Evolutionary conservation across 2,113 vertebrate species (phyloP).

Genomic region (Mirza zaza): DNA sequence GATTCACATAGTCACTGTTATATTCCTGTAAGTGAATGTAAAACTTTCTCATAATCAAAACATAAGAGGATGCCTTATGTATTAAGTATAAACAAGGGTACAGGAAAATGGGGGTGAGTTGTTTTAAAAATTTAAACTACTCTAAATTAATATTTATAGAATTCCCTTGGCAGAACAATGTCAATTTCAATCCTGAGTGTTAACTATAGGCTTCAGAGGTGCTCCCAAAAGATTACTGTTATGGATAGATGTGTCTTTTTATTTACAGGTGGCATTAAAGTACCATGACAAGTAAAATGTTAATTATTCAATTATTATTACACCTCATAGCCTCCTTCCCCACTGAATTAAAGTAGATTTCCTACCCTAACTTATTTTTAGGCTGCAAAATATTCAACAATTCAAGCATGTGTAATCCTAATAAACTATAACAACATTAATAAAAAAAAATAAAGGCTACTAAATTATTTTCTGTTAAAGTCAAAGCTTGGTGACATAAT

Average conservation of each 20-base stretch:
- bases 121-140: slow-evolving; percentile 27
- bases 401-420: background rate
- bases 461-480: background rate
- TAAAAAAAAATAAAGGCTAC: background rate
- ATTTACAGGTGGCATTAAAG: background rate
- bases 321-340: background rate
- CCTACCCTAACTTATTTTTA: background rate
- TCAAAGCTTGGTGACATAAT: background rate
- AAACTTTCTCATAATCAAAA: background rate
- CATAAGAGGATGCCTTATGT: background rate
- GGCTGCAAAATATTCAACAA: slow-evolving; percentile 2
- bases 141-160: slow-evolving; percentile 36
- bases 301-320: background rate
- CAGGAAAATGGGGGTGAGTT: background rate
- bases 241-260: background rate
- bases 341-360: background rate
- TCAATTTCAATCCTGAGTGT: slow-evolving; percentile 38
- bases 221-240: background rate
- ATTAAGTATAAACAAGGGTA: slow-evolving; percentile 1
- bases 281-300: background rate
- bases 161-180: slow-evolving; percentile 18
- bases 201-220: background rate
- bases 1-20: background rate
- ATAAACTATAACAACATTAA: background rate
- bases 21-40: background rate